Conservation (phyloP, 2,888 invertebrate species). For the Ernsta delagoae region DNA sequence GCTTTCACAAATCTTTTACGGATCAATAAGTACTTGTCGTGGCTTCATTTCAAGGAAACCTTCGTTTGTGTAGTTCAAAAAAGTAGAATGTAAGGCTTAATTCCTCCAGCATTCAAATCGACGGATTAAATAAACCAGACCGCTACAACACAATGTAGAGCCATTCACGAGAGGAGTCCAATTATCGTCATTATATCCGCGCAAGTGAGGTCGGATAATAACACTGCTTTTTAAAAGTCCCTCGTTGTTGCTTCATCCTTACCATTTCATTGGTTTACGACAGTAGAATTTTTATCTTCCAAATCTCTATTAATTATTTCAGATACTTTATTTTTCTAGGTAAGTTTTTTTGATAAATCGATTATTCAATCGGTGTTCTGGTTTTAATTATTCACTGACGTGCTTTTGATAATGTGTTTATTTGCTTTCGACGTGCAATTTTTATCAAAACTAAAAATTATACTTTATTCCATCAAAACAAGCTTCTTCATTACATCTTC, state of each 20-base stretch:
- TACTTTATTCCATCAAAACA: too few species aligned
- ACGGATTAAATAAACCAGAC: conserved; percentile 28
- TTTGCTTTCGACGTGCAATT: background rate
- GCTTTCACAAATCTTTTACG: conserved; percentile 25
- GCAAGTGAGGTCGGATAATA: conserved; percentile 39
- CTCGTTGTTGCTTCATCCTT: conserved; percentile 24
- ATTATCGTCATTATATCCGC: conserved; percentile 51
- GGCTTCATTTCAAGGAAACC: background rate
- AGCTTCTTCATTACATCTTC: background rate
- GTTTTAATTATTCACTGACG: too few species aligned
- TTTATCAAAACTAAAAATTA: background rate
- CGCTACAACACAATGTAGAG: conserved; percentile 18
- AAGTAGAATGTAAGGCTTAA: background rate
- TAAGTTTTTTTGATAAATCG: too few species aligned
- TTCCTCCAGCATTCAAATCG: conserved; percentile 2
- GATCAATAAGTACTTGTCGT: background rate
- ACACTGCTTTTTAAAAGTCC: conserved; percentile 27
- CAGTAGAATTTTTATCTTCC: background rate
- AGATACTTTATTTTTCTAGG: too few species aligned
- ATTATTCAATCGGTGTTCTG: too few species aligned
- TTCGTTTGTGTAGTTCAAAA: background rate
- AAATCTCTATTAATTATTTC: too few species aligned
- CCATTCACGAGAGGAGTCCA: conserved; percentile 40
- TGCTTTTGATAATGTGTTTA: too few species aligned
- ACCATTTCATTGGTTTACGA: conserved; percentile 24